Base-by-base conservation (phyloP, 1,140 invertebrate genomes). In the Rhagoletis zephyria region DNA sequence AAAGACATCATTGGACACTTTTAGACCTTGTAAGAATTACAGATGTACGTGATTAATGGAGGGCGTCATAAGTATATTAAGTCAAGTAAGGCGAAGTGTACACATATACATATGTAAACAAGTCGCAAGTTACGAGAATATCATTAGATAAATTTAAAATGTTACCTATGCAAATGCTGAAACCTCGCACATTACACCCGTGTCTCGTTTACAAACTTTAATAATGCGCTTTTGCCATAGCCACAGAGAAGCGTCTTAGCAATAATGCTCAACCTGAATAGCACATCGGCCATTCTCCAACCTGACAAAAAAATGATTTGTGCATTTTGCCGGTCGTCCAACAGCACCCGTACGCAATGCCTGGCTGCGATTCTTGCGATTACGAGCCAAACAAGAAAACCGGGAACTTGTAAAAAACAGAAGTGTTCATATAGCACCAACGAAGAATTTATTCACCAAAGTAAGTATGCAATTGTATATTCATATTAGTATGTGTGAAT, bases 181-280 rank as follows among this genome's bases (percentile, higher is more conserved):
- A 63, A 63, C 16, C 61, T 14, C 7, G 6, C 16, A 56, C 74
- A 56, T 9, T 81, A 16, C 9, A 81, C 5, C 70, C 7, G 5
- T 48, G 74, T 59, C 74, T 81, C 74, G 51, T 56, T 81, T 81
- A 81, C 48, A 6, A 56, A 81, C 19, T 59, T 10, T 19, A 56
- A 81, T 56, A 81, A n/a, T 14, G n/a, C 74, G 7, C 19, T 81
- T 7, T 81, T 81, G 67, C 67, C 40, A 74, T 42, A 74, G 40
- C 67, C 14, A 42, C 42, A 74, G 40, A 74, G 45, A 74, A 74
- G 45, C 12, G n/a, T 81, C 48, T 81, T 51, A 7, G 74, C 74
- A 81, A 59, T 56, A 81, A 81, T 81, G 19, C 51, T n/a, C 74
- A 81, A 81, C 74, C 48, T 81, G 74, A 81, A 81, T 81, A 81